Evolutionary conservation across 2,113 vertebrate species (phyloP), one percentile per base, ranked within the genome.

Genomic region (Columba livia): DNA sequence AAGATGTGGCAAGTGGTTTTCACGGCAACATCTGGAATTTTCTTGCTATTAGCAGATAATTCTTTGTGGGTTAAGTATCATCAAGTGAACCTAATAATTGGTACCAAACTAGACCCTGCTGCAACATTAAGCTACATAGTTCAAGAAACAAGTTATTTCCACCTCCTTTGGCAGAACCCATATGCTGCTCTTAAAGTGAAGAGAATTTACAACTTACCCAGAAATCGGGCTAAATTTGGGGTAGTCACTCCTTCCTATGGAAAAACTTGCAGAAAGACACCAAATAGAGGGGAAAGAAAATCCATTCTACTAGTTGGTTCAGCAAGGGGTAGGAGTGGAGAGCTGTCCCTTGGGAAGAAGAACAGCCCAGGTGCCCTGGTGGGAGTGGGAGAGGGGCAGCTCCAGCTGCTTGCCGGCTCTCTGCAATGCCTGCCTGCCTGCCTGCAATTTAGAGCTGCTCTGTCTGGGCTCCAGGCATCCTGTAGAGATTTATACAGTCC

Each of bases 311-410:
- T 15, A n/a, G 34, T 15, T 84, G 12, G 32, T 72, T 91, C 54
- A 78, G 64, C 2, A 1, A 67, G 42, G 32, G 20, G 3, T 73
- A 60, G 47, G 60, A 77, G 42, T 48, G 42, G 64, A 48, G 71
- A 26, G 57, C 38, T 85, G 34, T 53, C 20, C 10, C 2, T 4
- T 4, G 79, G 25, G 18, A 0, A 0, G 47, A 73, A 90, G 51
- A 0, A 0, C 62, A 73, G 32, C 50, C 58, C 82, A 85, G 75
- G 54, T 88, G 71, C 32, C 40, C 57, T 0, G 1, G 17, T 0
- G 0, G 51, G 50, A 73, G 21, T 1, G 2, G 56, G 24, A 32
- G 12, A 8, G 1, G 42, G 56, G 72, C 44, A 48, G 72, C 24
- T 72, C 1, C 2, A 81, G 36, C 16, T 66, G 31, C 17, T 20